A percentile compares a stretch with the other conserved stretches of the same genome.
Conservation (phyloP, 2,797 vertebrate genomes). For the Bufotes viridis region DNA sequence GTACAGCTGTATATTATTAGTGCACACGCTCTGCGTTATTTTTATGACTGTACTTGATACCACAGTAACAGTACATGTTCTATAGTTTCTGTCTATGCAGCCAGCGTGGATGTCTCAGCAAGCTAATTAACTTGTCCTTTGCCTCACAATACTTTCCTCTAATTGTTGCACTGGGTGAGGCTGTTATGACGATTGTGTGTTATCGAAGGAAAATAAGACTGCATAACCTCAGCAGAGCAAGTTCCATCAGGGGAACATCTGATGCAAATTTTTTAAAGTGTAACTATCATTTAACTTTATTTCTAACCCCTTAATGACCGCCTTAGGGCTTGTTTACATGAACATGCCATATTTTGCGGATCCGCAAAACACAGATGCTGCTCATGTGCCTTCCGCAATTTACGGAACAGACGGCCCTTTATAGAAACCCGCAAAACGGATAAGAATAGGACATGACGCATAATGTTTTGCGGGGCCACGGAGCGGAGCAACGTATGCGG, state of each 20-base stretch:
- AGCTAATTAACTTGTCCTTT: slow-evolving; percentile 44
- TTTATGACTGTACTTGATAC: neutral
- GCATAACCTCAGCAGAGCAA: neutral
- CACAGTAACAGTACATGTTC: slow-evolving; percentile 33
- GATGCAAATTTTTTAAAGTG: neutral
- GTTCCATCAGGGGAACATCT: neutral
- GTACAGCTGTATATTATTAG: slow-evolving; percentile 26
- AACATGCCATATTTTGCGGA: no score
- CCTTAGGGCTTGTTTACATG: no score
- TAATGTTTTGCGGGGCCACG: no score
- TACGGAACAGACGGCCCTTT: no score
- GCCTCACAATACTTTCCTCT: slow-evolving; percentile 19
- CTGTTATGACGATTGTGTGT: neutral
- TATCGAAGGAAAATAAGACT: neutral
- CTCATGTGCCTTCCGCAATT: no score
- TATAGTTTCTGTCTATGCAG: slow-evolving; percentile 9
- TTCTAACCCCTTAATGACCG: no score
- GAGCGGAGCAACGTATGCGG: no score
- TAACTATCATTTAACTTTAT: no score
- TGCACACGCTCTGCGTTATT: neutral
- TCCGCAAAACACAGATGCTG: no score
- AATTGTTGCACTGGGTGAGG: slow-evolving; percentile 40
- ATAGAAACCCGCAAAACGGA: no score
- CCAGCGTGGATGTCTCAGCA: slow-evolving; percentile 27
- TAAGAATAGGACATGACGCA: no score